Conservation (phyloP, 2,888 invertebrate genomes). For the Drosophila melanosoma region DNA sequence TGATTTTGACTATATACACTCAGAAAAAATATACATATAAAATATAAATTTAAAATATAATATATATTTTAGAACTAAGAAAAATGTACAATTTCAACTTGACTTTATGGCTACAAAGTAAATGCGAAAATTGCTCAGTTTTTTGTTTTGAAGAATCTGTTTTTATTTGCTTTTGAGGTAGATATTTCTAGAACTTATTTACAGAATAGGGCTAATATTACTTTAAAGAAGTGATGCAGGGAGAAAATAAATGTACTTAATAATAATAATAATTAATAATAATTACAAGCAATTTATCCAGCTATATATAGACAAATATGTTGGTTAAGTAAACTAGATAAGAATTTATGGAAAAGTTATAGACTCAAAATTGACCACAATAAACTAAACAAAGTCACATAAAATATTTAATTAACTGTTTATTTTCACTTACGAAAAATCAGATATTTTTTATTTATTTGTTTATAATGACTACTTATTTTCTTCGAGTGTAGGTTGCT, state of each 20-base stretch:
- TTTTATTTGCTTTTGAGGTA: background rate
- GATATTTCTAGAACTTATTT: background rate
- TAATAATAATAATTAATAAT: too few species aligned
- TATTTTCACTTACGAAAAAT: background rate
- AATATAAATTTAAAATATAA: too few species aligned
- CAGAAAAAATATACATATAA: too few species aligned
- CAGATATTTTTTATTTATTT: background rate
- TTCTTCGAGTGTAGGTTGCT: constrained; percentile 12
- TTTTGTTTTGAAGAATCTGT: rapidly evolving
- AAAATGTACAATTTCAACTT: background rate
- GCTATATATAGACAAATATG: background rate
- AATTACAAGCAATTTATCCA: background rate
- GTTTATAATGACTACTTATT: too few species aligned
- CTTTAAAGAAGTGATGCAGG: background rate
- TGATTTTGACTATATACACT: constrained; percentile 15
- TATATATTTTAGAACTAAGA: too few species aligned
- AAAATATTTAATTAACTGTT: background rate
- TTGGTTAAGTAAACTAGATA: rapidly evolving
- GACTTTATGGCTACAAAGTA: background rate
- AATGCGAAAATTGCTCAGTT: background rate
- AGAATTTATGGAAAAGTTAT: background rate
- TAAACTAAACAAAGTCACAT: too few species aligned
- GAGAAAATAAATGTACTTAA: background rate
- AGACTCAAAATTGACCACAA: background rate
- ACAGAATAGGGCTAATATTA: background rate